Base-by-base conservation (phyloP, 1,140 invertebrate species). In the Drosophila yakuba region DNA sequence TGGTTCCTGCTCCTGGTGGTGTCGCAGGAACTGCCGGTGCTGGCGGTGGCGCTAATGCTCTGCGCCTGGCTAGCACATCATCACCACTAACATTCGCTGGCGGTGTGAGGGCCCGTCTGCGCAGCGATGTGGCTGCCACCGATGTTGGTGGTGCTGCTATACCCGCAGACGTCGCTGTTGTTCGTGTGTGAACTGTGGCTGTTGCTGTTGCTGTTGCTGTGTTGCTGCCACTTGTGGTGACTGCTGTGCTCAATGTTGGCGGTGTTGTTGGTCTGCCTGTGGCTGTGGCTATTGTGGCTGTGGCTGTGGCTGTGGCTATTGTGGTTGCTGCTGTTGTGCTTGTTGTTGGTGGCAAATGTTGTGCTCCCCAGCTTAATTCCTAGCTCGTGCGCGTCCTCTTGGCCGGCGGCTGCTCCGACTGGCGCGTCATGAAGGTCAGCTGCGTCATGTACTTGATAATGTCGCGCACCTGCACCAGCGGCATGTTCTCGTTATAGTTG, bases 391-490 rank as follows among this genome's bases (percentile, higher is more conserved):
- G 83, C 61, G 91, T 72, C n/a, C 92, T 74, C 52, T 92, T 92
- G 35, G 86, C 74, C 28, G 91, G 86, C 68, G 88, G 91, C 77
- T 91, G 80, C 74, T 92, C 90, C 73, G 91, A 80, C 50, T 91
- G 90, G 66, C 91, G 81, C 89, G 96, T 94, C 94, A 97, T 96
- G 92, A 96, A 97, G 88, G 96, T 96, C 91, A 97, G 93, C 92
- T 97, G 97, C n/a, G 95, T 96, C 96, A 97, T 96, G 91, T 95
- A 97, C 74, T 95, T 95, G 93, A 97, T 96, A 55, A 97, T 95
- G 93, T 95, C 96, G 63, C 95, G 94, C 59, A 97, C 95, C 93
- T 96, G 95, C 44, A 97, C 96, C 62, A 97, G 92, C 25, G 96
- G 95, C 76, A 96, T 84, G 61, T 93, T 95, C 45, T 94, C 90